Evolutionary conservation across 2,797 vertebrate genomes (phyloP), one percentile per base, ranked within the genome.

Genomic region (Rhabdomys pumilio): DNA sequence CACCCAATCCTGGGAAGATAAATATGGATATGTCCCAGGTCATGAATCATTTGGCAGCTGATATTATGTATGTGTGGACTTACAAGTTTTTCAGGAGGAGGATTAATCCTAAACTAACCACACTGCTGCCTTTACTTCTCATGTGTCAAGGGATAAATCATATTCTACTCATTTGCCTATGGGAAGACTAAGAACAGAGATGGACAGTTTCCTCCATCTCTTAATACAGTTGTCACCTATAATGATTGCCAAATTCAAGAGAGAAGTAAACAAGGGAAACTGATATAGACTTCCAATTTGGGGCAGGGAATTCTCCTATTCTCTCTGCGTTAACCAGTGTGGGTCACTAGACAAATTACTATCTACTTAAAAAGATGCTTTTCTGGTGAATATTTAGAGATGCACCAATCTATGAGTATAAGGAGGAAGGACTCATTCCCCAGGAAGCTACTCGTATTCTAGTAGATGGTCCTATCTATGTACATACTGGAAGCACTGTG

Each of bases 1-100:
- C 91, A 89, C 95, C 47, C 93, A 93, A 2, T 96, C 82, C 92
- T 89, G 77, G 95, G 91, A 89, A 97, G 95, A 93, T 90, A 96
- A 92, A 67, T 97, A 96, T 96, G 85, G 96, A 97, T 95, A 96
- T 96, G 44, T 59, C 89, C 59, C 41, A 44, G 69, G 79, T 63
- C 4, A 4, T 97, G 92, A 94, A 76, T 97, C 55, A 14, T 67
- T 97, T 95, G 31, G 80, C 50, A 83, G 55, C 95, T 97, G 69
- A 53, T 89, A 8, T 41, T 96, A 92, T 96, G 90, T 63, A 72
- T 97, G 88, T 97, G 50, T 4, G n/a, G 73, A 63, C 38, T 3
- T 82, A 57, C 14, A 76, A 89, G 93, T 55, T 50, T 83, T 76
- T 76, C 34, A 92, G 29, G 1, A 92, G 20, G 95, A 89, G 63